phyloP scores from a whole-genome alignment of 2,888 invertebrate species.

The Taphrorychus bicolor region DNA sequence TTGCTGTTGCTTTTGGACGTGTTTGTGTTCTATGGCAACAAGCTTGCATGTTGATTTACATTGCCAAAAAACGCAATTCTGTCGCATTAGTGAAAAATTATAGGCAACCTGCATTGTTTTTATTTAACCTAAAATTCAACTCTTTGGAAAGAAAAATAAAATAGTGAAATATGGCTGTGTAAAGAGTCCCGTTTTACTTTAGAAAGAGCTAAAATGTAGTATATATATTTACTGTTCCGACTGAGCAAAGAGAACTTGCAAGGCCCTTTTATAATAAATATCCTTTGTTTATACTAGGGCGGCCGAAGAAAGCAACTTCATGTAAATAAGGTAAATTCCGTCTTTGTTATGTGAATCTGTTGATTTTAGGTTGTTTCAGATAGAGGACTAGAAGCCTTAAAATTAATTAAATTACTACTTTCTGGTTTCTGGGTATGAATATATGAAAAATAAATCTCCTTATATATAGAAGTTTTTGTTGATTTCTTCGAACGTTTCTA shows the following conservation, averaged over 20 bases:
- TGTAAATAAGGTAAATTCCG: background rate
- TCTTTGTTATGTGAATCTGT: background rate
- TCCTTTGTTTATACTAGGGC: background rate
- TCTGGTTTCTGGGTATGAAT: no score
- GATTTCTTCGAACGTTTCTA: no score
- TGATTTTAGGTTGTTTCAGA: no score
- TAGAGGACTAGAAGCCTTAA: no score
- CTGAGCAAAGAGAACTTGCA: background rate
- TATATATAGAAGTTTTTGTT: no score
- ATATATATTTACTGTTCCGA: background rate
- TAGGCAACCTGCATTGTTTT: background rate
- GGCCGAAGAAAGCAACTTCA: background rate
- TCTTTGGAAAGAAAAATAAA: background rate
- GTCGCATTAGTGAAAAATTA: background rate
- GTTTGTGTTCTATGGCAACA: background rate
- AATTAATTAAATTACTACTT: no score
- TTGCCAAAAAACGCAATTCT: background rate
- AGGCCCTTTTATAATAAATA: background rate
- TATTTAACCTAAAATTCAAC: background rate
- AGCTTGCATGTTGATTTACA: background rate
- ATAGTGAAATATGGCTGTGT: background rate
- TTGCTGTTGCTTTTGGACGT: background rate
- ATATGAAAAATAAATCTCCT: no score
- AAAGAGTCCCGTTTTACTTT: background rate
- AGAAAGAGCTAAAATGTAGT: background rate